Percentiles rank a stretch among this genome's conserved stretches.
Evolutionary conservation across 2,797 vertebrate species (phyloP).

Genomic region (Chelon auratus): DNA sequence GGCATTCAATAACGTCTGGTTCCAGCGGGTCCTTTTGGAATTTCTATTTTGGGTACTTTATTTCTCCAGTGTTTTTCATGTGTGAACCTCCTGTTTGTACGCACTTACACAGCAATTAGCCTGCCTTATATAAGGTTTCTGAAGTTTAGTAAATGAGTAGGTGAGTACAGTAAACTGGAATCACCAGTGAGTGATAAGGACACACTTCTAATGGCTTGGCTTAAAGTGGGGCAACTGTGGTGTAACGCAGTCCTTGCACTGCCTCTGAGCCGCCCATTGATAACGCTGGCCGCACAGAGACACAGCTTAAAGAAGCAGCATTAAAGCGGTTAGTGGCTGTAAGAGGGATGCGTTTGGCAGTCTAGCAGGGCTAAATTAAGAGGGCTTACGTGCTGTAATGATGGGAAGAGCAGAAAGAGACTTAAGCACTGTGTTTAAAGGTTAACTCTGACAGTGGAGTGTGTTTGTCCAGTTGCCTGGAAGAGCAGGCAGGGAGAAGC

Average conservation of each 20-base stretch:
- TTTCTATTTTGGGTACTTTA: constrained; percentile 71
- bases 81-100: constrained; percentile 42
- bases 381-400: constrained; percentile 73
- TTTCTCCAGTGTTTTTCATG: constrained; percentile 58
- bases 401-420: constrained; percentile 59
- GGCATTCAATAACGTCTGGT: constrained; percentile 71
- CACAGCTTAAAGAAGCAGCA: constrained; percentile 59
- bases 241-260: constrained; percentile 8
- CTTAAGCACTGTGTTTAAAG: constrained; percentile 74
- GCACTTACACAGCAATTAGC: constrained; percentile 41
- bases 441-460: constrained; percentile 63
- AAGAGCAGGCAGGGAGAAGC: constrained; percentile 35
- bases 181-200: constrained; percentile 30
- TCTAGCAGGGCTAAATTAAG: constrained; percentile 74
- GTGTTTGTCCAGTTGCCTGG: constrained; percentile 64
- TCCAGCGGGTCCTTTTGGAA: constrained; percentile 70
- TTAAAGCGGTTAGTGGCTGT: constrained; percentile 71
- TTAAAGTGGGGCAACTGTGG: constrained; percentile 27
- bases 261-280: constrained; percentile 43
- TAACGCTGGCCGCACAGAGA: constrained; percentile 45
- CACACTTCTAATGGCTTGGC: constrained; percentile 27
- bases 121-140: constrained; percentile 37
- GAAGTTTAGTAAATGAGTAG: constrained; percentile 45
- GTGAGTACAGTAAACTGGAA: constrained; percentile 24
- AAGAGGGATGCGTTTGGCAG: constrained; percentile 70